A percentile compares a stretch with the other conserved stretches of the same genome.
Evolutionary conservation across 2,888 invertebrate species (phyloP).

Genomic region (Andrena fulva): DNA sequence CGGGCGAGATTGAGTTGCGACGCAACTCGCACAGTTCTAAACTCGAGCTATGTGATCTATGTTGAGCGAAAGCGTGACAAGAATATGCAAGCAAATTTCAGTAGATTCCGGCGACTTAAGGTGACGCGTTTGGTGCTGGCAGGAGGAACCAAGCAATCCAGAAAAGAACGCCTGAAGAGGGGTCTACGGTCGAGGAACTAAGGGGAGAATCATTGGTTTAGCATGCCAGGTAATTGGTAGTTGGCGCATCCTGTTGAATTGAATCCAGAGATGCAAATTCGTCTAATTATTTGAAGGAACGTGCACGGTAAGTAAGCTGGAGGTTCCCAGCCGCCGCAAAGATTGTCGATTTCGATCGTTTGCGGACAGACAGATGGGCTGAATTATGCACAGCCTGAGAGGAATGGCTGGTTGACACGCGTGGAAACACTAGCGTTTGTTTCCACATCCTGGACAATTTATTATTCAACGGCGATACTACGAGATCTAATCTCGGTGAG

Average conservation of each 20-base stretch:
- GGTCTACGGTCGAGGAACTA: no score
- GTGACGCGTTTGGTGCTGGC: neutral
- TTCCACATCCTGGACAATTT: conserved; percentile 36
- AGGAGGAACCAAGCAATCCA: neutral
- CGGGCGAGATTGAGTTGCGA: conserved; percentile 25
- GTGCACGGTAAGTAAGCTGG: neutral
- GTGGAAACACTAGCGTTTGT: conserved; percentile 39
- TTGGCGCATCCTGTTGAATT: no score
- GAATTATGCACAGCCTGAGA: conserved; percentile 18
- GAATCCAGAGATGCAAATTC: no score
- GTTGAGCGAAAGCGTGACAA: conserved; percentile 10
- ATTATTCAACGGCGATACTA: conserved; percentile 47
- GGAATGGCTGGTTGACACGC: conserved; percentile 40
- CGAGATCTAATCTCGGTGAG: conserved; percentile 40
- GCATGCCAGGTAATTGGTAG: no score
- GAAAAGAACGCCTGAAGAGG: neutral
- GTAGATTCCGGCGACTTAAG: neutral
- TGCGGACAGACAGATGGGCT: neutral
- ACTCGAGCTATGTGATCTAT: conserved; percentile 16
- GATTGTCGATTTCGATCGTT: conserved; percentile 16
- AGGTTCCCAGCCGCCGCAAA: neutral
- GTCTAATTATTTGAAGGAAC: neutral
- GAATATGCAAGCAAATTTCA: neutral
- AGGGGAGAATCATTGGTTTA: no score
- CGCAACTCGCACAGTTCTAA: conserved; percentile 17